Evolutionary conservation across 2,797 vertebrate species (phyloP), one percentile per base, ranked within the genome.

Genomic region (Hypotaenidia okinawae): DNA sequence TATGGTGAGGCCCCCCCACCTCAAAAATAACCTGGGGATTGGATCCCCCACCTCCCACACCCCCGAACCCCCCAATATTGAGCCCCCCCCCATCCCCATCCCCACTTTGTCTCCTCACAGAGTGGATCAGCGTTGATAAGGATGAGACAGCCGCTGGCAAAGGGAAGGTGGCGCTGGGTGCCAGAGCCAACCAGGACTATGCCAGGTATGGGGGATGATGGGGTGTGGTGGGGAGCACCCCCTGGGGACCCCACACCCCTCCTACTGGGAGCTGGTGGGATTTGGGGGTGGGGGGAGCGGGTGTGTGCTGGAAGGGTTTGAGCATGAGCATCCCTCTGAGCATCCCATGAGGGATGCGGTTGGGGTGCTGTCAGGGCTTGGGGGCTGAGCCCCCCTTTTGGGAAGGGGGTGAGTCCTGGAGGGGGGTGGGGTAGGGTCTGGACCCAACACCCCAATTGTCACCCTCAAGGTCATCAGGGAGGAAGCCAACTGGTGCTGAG

Each of bases 81-180:
- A 96, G 23, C 39, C 55, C 62, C n/a, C 63, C 14, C 41, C 39
- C 12, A n/a, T n/a, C n/a, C n/a, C n/a, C n/a, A n/a, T n/a, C n/a
- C n/a, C n/a, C n/a, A n/a, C 39, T 41, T 41, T 41, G 4, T 55
- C 28, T 28, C 37, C 24, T 2, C 30, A 19, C 97, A 99, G 99
- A 99, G 95, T 99, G 99, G 99, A 99, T 99, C 97, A 99, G 99
- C 75, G 93, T 99, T 11, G 99, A 99, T 94, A 99, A 99, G 86
- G 99, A 99, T 2, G 99, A 99, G 93, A 98, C 98, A 0, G 98
- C 99, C 4, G 98, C 98, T 7, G 97, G 98, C 30, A 99, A 99
- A 97, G 98, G 98, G 96, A 99, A 98, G 97, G 96, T 95, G 30
- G 97, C 97, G 0, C 95, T 98, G 54, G 95, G 97, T 21, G 95